Evolutionary conservation across 53 echinoderm and acorn worm genomes (phyloP), one percentile per base, ranked within the genome.

Genomic region (Echinarachnius parma): DNA sequence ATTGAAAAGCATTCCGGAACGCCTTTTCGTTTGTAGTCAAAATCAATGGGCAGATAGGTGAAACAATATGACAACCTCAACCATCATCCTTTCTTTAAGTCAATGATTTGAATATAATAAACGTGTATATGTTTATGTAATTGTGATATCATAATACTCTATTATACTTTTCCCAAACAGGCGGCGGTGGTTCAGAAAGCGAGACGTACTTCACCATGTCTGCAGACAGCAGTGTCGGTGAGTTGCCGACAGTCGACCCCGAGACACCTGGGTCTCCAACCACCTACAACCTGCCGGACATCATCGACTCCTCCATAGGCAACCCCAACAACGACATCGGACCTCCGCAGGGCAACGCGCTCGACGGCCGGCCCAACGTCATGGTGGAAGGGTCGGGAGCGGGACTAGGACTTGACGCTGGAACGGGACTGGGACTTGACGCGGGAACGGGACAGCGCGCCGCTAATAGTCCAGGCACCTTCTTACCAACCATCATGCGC

Each of bases 281-380:
- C 11, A 46, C 45, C 11, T 65, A 65, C 65, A 2, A 28, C 15
- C 9, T 56, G 5, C 74, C 74, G 14, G 30, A 45, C 2, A 25
- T 34, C 69, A 39, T 60, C 53, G 44, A 23, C 62, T 29, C 56
- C 31, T 31, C 55, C 66, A 59, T 32, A 65, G 48, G 39, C 31
- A 49, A 28, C 25, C 77, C 77, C 20, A 68, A 68, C 24, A 54
- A 78, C 50, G 62, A 35, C 53, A 46, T 77, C 61, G 52, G 68
- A 15, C 52, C 60, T 22, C 39, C 77, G 32, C 69, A 83, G 42
- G 83, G 83, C 53, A 72, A 56, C 27, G 56, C 57, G 2, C 24
- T 72, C 53, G 49, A 54, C 24, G 42, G 26, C 9, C n/a, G n/a
- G n/a, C n/a, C n/a, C n/a, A 37, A 3, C 4, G 4, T n/a, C 10